Evolutionary conservation across 2,113 vertebrate genomes (phyloP), one percentile per base, ranked within the genome.

Genomic region (Astatoreochromis straeleni): DNA sequence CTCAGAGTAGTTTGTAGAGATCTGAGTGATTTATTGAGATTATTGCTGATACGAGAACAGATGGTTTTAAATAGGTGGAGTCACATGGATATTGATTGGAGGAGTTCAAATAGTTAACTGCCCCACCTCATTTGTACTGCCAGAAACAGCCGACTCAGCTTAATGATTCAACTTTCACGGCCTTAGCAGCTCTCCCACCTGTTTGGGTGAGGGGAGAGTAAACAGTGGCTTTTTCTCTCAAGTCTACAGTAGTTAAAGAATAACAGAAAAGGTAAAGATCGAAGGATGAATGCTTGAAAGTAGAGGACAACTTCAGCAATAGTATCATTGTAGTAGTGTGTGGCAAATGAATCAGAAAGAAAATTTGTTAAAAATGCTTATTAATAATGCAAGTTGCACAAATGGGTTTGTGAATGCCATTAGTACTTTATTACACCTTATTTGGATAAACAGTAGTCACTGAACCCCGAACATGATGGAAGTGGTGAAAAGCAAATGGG

Each of bases 111-210:
- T 63, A 9, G 13, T 89, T 79, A 47, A 80, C 80, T 35, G 63
- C 83, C 81, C 82, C 85, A 31, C 86, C 84, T 87, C 5, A 38
- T 88, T 65, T 84, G 70, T 12, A 75, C 16, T 29, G 24, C 42
- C 70, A 47, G 24, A 75, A 47, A 47, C 82, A 90, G 88, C 3
- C 33, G 31, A 75, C 38, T 35, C 60, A 14, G 94, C 47, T 95
- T 95, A 96, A 96, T 96, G 90, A 96, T 96, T 96, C 81, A 96
- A 88, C 89, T 14, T 82, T 45, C 80, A 70, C 9, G 19, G 70
- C 38, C 68, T 85, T 58, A 38, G 92, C 92, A 91, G 91, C 87
- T 81, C 84, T 89, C 58, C 86, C 92, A 84, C 51, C 57, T 91
- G 84, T 91, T 90, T 93, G 88, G 90, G 85, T 89, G 80, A 92